Evolutionary conservation across 2,113 vertebrate genomes (phyloP).

Genomic region (Bagarius yarrelli): DNA sequence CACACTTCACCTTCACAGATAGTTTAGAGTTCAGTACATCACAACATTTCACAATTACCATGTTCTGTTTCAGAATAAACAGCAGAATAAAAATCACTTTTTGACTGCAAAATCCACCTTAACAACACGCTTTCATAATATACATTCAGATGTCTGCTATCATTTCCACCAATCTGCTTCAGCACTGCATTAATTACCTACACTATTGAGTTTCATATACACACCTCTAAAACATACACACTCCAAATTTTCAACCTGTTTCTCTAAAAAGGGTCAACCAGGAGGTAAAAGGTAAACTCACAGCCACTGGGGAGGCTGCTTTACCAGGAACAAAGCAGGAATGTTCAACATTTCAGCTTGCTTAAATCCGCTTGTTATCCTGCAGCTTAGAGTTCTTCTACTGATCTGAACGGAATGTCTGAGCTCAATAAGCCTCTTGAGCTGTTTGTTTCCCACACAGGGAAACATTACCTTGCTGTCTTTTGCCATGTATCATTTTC

Average conservation of each 20-base stretch:
- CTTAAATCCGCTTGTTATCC: slow-evolving; percentile 49
- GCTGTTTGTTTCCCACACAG: slow-evolving; percentile 33
- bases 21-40: too few species aligned
- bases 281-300: background rate
- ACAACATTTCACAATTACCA: too few species aligned
- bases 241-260: background rate
- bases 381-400: slow-evolving; percentile 33
- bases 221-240: background rate
- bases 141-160: too few species aligned
- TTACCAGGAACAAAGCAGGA: slow-evolving; percentile 23
- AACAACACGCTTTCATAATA: too few species aligned
- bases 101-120: too few species aligned
- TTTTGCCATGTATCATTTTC: too few species aligned
- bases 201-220: too few species aligned
- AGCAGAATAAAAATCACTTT: too few species aligned
- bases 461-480: background rate
- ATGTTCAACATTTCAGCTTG: slow-evolving; percentile 51
- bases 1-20: too few species aligned
- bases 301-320: background rate
- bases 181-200: too few species aligned
- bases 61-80: too few species aligned
- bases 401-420: slow-evolving; percentile 19
- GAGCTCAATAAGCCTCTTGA: slow-evolving; percentile 41
- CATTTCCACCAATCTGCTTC: too few species aligned
- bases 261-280: background rate